A percentile compares a stretch with the other conserved stretches of the same genome.
Conservation (phyloP, 2,113 vertebrate genomes). For the Chloebia gouldiae region DNA sequence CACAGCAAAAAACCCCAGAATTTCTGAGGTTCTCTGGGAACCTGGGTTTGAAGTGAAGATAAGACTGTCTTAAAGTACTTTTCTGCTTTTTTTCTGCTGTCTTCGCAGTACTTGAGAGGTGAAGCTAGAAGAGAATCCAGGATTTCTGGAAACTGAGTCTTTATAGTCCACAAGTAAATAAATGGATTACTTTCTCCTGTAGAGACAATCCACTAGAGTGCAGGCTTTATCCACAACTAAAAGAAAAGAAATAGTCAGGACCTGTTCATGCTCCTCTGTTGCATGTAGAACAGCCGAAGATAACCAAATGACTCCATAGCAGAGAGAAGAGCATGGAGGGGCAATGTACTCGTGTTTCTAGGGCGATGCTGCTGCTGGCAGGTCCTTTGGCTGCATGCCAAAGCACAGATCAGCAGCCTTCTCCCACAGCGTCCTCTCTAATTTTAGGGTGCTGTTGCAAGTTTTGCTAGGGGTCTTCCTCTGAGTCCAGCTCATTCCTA, state of each 20-base stretch:
- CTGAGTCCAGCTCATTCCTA: not conserved
- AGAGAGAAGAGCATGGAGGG: not conserved
- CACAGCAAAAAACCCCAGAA: not conserved
- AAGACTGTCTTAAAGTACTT: not conserved
- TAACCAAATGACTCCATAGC: not conserved
- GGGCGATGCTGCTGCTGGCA: not conserved
- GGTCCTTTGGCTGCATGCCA: not conserved
- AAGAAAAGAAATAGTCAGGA: not conserved
- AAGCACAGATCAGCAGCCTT: not conserved
- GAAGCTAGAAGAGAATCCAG: not conserved
- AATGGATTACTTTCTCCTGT: not conserved
- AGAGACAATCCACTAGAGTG: conserved; percentile 59
- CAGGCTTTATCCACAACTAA: not conserved
- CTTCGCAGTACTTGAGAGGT: not conserved
- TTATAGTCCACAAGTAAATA: not conserved
- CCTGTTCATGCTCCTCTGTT: not conserved
- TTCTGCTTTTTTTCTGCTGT: not conserved
- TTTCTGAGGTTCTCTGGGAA: not conserved
- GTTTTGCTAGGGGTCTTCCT: not conserved
- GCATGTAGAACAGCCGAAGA: not conserved
- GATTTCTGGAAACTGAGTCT: not conserved
- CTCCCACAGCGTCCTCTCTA: not conserved
- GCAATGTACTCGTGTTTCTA: accelerated
- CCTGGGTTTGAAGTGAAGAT: not conserved
- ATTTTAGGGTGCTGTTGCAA: not conserved